Evolutionary conservation across 2,113 vertebrate species (phyloP).

Genomic region (Hepsetus odoe): DNA sequence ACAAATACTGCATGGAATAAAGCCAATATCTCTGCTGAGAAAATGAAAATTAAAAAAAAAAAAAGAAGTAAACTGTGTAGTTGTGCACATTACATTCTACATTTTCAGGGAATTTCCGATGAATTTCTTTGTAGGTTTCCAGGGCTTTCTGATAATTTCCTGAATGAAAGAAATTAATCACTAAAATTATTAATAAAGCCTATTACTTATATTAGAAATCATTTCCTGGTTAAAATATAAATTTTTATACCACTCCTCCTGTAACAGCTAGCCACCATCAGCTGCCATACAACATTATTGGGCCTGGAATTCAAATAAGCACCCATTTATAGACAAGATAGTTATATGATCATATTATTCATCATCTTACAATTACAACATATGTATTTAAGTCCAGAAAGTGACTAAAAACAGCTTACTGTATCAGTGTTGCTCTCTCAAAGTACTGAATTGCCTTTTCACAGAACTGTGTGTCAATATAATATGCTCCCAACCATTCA

Average conservation of each 20-base stretch:
- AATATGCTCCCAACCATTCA: constrained; percentile 95
- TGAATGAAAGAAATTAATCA: no score
- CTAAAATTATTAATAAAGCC: no score
- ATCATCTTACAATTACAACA: neutral
- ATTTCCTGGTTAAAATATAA: no score
- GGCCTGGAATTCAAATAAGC: constrained; percentile 73
- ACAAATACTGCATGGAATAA: constrained; percentile 48
- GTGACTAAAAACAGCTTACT: constrained; percentile 79
- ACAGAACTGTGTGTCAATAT: constrained; percentile 95
- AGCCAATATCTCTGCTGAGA: neutral
- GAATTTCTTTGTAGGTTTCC: constrained; percentile 93
- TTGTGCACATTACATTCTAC: constrained; percentile 84
- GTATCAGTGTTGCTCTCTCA: constrained; percentile 95
- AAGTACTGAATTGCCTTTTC: constrained; percentile 99
- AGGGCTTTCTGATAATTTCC: constrained; percentile 96
- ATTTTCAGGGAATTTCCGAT: constrained; percentile 93
- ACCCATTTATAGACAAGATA: neutral
- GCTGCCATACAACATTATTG: constrained; percentile 89
- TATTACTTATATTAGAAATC: no score
- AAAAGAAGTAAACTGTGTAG: neutral
- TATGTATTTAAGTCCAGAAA: constrained; percentile 9
- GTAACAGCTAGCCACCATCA: constrained; percentile 95
- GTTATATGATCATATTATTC: neutral
- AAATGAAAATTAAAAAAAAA: neutral
- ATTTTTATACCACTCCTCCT: constrained; percentile 84